Conservation (phyloP, 2,888 invertebrate species). For the Caenorhabditis imperialis region DNA sequence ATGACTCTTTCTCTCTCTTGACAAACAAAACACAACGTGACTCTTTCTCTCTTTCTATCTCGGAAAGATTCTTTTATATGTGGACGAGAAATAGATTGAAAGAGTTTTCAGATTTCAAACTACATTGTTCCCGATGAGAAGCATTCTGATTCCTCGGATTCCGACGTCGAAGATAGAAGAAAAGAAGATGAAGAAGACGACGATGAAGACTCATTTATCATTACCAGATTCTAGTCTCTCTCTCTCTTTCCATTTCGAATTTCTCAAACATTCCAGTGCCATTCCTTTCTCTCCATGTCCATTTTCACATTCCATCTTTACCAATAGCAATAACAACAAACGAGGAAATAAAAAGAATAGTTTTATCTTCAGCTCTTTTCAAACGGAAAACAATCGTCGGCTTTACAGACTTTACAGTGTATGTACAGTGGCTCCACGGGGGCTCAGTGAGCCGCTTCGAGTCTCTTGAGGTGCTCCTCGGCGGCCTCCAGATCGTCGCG, state of each 20-base stretch:
- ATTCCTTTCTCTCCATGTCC: slow-evolving; percentile 7
- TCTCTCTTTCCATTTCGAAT: background rate
- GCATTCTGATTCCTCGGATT: too few species aligned
- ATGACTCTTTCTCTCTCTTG: too few species aligned
- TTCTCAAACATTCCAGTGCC: slow-evolving; percentile 36
- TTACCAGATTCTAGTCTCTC: slow-evolving; percentile 34
- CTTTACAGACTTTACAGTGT: background rate
- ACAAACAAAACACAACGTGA: too few species aligned
- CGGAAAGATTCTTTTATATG: too few species aligned
- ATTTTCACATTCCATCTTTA: background rate
- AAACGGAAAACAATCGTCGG: background rate
- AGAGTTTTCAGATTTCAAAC: too few species aligned
- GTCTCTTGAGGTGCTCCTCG: slow-evolving; percentile 39
- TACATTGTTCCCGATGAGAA: too few species aligned
- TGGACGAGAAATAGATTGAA: too few species aligned
- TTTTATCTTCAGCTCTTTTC: background rate
- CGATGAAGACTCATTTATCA: slow-evolving; percentile 16
- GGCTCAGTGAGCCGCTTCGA: slow-evolving; percentile 30
- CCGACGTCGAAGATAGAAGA: slow-evolving; percentile 1
- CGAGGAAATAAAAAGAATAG: background rate
- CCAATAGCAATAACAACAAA: background rate
- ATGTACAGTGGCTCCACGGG: background rate
- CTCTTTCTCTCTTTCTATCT: too few species aligned
- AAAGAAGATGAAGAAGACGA: background rate
- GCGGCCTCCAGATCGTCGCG: slow-evolving; percentile 42